Percentiles rank a stretch among this genome's conserved stretches.
Conservation (phyloP, 2,797 vertebrate species). For the Pitangus sulphuratus region DNA sequence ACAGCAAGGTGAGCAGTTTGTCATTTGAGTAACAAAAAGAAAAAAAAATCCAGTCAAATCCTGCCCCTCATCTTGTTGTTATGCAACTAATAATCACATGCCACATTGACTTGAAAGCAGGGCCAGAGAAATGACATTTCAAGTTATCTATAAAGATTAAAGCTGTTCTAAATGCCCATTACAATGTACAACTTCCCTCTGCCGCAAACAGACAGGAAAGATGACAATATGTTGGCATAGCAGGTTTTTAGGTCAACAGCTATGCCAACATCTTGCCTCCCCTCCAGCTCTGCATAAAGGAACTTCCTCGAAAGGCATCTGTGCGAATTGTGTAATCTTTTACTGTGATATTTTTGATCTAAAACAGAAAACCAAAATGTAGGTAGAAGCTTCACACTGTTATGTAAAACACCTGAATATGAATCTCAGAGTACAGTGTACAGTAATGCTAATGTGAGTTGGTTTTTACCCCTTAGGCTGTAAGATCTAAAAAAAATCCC, state of each 20-base stretch:
- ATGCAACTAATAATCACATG: background rate
- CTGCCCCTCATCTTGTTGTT: background rate
- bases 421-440: background rate
- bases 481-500: background rate
- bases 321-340: background rate
- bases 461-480: background rate
- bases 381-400: background rate
- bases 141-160: background rate
- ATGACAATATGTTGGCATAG: conserved; percentile 86
- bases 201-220: conserved; percentile 79
- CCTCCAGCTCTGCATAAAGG: conserved; percentile 71
- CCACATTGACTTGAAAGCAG: background rate
- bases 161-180: background rate
- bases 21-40: background rate
- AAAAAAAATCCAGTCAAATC: background rate
- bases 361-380: conserved; percentile 41
- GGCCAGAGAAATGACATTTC: background rate
- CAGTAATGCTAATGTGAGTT: background rate
- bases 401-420: background rate
- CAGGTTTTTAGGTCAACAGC: conserved; percentile 83
- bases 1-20: background rate
- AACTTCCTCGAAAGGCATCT: conserved; percentile 6
- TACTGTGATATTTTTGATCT: conserved; percentile 21
- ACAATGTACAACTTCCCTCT: background rate
- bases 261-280: conserved; percentile 90